A percentile compares a stretch with the other conserved stretches of the same genome.
phyloP scores from a whole-genome alignment of 2,888 invertebrate species.

The Uropetala carovei region DNA sequence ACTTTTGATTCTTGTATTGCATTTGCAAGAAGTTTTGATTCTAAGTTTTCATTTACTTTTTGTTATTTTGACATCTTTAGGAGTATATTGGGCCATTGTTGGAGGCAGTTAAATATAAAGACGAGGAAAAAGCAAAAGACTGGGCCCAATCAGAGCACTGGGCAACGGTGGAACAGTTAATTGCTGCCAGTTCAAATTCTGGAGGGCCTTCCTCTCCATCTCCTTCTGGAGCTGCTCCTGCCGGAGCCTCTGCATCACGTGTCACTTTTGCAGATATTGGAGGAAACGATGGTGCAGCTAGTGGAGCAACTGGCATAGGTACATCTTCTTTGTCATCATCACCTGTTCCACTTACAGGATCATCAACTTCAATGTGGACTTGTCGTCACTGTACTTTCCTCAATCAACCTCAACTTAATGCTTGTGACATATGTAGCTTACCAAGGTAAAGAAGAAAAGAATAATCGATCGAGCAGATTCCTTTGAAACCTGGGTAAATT shows the following conservation, averaged over 20 bases:
- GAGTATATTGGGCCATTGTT: slow-evolving; percentile 86
- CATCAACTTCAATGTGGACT: slow-evolving; percentile 83
- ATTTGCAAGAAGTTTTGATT: too few relatives aligned
- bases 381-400: slow-evolving; percentile 96
- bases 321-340: slow-evolving; percentile 66
- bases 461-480: neutral
- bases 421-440: slow-evolving; percentile 95
- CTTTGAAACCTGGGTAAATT: neutral
- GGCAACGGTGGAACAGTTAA: slow-evolving; percentile 90
- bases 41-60: too few relatives aligned
- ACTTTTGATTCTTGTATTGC: too few relatives aligned
- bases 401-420: slow-evolving; percentile 85
- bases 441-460: slow-evolving; percentile 79
- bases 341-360: slow-evolving; percentile 64
- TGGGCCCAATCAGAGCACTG: slow-evolving; percentile 91
- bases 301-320: slow-evolving; percentile 71
- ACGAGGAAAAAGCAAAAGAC: slow-evolving; percentile 83
- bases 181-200: slow-evolving; percentile 77
- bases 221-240: slow-evolving; percentile 19
- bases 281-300: slow-evolving; percentile 70
- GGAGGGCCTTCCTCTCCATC: slow-evolving; percentile 32
- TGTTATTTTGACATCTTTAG: slow-evolving; percentile 71
- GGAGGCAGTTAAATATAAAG: slow-evolving; percentile 84
- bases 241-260: slow-evolving; percentile 71
- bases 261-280: slow-evolving; percentile 68